Percentiles rank a stretch among this genome's conserved stretches.
phyloP scores from a whole-genome alignment of 1,140 invertebrate genomes.

The Cecropterus lyciades region DNA sequence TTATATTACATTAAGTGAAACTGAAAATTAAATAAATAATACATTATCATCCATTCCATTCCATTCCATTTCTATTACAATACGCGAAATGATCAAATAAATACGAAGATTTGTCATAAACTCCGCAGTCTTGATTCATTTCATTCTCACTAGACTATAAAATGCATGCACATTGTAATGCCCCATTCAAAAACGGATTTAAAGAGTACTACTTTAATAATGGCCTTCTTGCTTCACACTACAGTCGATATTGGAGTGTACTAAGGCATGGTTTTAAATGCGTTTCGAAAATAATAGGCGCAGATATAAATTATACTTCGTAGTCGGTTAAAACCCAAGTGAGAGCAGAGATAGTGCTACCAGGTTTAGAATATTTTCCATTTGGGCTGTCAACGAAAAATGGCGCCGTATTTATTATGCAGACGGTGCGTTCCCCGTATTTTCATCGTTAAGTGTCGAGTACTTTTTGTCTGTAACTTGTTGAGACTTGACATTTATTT shows the following conservation, averaged over 20 bases:
- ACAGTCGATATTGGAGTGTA: constrained; percentile 31
- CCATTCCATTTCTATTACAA: too few relatives aligned
- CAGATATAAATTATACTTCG: constrained; percentile 54
- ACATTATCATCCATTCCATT: too few relatives aligned
- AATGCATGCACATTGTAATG: constrained; percentile 47
- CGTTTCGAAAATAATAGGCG: constrained; percentile 39
- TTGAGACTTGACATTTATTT: constrained; percentile 11
- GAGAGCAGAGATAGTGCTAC: constrained; percentile 53
- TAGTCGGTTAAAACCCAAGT: constrained; percentile 53
- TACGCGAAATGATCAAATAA: constrained; percentile 37
- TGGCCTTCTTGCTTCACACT: constrained; percentile 17
- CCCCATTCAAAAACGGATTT: constrained; percentile 35
- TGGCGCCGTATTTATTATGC: constrained; percentile 49
- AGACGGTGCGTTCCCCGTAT: constrained; percentile 24
- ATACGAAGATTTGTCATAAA: constrained; percentile 47
- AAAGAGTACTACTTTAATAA: background rate
- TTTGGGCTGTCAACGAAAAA: constrained; percentile 57
- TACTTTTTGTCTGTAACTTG: constrained; percentile 18
- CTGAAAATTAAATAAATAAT: too few relatives aligned
- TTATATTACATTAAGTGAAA: too few relatives aligned
- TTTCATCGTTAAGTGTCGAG: constrained; percentile 16
- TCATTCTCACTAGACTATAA: constrained; percentile 51
- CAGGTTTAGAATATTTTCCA: constrained; percentile 55
- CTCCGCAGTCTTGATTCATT: constrained; percentile 48
- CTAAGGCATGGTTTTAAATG: constrained; percentile 19